Percentiles rank a stretch among this genome's conserved stretches.
These are phyloP conservation scores for Sebastes minor DNA, from an alignment of 2,797 vertebrate species.

Conservation along the genomic window DNA sequence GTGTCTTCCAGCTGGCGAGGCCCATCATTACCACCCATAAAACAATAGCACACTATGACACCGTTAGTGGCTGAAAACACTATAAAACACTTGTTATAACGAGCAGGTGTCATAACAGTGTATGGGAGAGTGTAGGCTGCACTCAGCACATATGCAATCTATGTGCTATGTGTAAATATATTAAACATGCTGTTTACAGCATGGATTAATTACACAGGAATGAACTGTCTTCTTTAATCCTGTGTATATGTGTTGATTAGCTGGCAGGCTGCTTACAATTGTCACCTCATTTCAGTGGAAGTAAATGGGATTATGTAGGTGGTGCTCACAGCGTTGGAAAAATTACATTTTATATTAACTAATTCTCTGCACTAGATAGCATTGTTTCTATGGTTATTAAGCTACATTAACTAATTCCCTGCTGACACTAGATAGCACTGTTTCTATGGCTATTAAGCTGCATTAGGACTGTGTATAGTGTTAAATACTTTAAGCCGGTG, in stretches of 20 bases:
- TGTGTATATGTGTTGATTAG: background rate
- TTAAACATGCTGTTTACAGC: background rate
- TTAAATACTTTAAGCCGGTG: background rate
- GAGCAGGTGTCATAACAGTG: slow-evolving; percentile 37
- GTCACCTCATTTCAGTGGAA: background rate
- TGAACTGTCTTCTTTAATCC: background rate
- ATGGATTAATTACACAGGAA: background rate
- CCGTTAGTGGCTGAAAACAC: slow-evolving; percentile 40
- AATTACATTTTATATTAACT: no score
- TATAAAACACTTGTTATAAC: slow-evolving; percentile 38
- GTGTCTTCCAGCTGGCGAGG: slow-evolving; percentile 47
- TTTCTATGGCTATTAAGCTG: background rate
- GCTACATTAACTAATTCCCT: background rate
- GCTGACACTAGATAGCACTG: background rate
- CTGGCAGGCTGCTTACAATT: background rate
- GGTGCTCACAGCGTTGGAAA: background rate
- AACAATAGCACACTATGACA: slow-evolving; percentile 49
- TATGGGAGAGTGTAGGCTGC: slow-evolving; percentile 11
- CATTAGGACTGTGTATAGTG: background rate
- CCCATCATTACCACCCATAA: slow-evolving; percentile 49
- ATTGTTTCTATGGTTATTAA: background rate
- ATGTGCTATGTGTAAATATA: background rate
- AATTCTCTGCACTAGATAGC: background rate
- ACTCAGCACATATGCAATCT: background rate
- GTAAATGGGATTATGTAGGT: background rate